phyloP scores from a whole-genome alignment of 2,113 vertebrate species.

The Microtus montanus region DNA sequence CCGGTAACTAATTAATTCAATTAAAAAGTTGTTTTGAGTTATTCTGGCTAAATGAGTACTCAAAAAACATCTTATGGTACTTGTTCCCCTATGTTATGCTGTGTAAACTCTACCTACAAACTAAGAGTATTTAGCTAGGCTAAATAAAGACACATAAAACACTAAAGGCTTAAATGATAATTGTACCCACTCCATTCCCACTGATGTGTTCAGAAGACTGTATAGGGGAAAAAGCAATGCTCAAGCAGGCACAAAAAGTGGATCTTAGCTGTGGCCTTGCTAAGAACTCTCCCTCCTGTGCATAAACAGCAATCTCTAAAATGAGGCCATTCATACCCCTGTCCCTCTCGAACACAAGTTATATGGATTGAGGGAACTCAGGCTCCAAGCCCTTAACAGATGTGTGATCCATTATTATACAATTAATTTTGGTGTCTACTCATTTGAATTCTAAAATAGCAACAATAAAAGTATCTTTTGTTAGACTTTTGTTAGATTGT shows the following conservation, averaged over 20 bases:
- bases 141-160: conserved; percentile 14
- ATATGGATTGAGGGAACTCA: background rate
- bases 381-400: background rate
- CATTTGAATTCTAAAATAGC: conserved; percentile 28
- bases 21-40: conserved; percentile 39
- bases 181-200: background rate
- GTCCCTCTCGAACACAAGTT: background rate
- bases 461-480: conserved; percentile 41
- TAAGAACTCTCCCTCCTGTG: background rate
- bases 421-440: conserved; percentile 52
- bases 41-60: conserved; percentile 17
- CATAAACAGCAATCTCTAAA: background rate
- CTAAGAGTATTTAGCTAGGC: background rate
- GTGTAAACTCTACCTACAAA: conserved; percentile 7
- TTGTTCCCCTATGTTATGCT: background rate
- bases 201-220: background rate
- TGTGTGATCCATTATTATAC: conserved; percentile 9
- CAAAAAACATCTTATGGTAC: background rate
- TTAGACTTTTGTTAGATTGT: background rate
- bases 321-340: background rate
- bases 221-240: background rate
- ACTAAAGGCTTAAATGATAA: background rate
- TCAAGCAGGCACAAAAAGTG: background rate
- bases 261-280: background rate
- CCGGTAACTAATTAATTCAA: conserved; percentile 47